Percentiles rank a stretch among this genome's conserved stretches.
Evolutionary conservation across 2,888 invertebrate genomes (phyloP).

Genomic region (Hirtodrosophila trivittata): DNA sequence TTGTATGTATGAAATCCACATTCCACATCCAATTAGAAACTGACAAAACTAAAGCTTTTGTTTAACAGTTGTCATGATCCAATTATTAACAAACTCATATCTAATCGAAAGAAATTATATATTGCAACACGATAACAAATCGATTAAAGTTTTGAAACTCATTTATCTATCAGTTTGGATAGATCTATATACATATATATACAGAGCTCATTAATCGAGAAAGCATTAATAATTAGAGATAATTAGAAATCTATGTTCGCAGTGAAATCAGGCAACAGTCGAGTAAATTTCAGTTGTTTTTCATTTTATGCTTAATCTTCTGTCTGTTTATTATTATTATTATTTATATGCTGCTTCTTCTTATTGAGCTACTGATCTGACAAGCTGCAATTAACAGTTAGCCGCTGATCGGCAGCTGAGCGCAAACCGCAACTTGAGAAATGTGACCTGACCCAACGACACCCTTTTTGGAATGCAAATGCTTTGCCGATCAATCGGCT

Average conservation of each 20-base stretch:
- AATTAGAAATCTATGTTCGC: constrained; percentile 20
- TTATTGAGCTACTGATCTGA: constrained; percentile 32
- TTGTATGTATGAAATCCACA: no score
- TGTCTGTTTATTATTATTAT: no score
- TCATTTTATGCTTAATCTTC: constrained; percentile 6
- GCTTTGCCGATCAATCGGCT: constrained; percentile 5
- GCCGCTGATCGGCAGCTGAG: constrained; percentile 31
- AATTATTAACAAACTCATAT: neutral
- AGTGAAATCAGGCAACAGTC: constrained; percentile 5
- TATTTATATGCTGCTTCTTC: constrained; percentile 1
- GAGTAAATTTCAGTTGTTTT: neutral
- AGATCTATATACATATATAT: no score
- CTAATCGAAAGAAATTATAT: constrained; percentile 1
- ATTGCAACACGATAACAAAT: no score
- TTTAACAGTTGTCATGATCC: no score
- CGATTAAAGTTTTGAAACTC: no score
- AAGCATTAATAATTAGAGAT: neutral
- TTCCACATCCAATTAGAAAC: no score
- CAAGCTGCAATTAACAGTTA: constrained; percentile 48
- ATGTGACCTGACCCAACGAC: constrained; percentile 46
- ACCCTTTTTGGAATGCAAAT: constrained; percentile 46
- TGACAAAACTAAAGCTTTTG: no score
- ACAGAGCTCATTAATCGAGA: no score
- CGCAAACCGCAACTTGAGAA: constrained; percentile 7
- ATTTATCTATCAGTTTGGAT: no score